These are phyloP conservation scores for Baccha elongata DNA, from an alignment of 2,888 invertebrate genomes.

Conservation along the genomic window DNA sequence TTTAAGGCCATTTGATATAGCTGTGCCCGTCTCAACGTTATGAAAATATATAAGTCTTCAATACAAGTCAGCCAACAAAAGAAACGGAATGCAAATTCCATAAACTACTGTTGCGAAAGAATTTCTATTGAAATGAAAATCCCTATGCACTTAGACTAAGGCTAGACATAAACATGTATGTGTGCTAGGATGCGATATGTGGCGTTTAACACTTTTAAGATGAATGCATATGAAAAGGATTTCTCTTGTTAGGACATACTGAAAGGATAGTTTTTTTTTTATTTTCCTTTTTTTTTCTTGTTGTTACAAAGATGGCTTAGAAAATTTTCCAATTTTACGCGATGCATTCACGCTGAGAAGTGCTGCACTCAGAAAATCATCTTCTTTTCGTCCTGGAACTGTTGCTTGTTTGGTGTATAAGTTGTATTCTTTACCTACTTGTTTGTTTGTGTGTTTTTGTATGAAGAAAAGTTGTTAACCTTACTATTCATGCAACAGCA, in stretches of 20 bases:
- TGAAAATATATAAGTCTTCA: constrained; percentile 13
- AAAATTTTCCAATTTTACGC: constrained; percentile 68
- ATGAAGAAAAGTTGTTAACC: constrained; percentile 65
- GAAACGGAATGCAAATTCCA: constrained; percentile 27
- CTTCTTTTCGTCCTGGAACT: constrained; percentile 51
- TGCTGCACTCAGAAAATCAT: constrained; percentile 28
- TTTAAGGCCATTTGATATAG: constrained; percentile 17
- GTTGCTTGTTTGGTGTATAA: constrained; percentile 45
- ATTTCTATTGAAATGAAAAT: constrained; percentile 43
- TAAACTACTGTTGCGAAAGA: constrained; percentile 36
- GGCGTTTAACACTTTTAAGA: constrained; percentile 39
- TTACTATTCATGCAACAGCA: constrained; percentile 33
- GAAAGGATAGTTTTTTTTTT: constrained; percentile 3
- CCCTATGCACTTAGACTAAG: constrained; percentile 11
- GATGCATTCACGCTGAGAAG: constrained; percentile 56
- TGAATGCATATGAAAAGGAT: constrained; percentile 53
- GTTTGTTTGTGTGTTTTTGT: constrained; percentile 9
- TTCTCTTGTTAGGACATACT: constrained; percentile 22
- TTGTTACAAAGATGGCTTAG: not conserved
- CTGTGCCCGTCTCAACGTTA: not conserved
- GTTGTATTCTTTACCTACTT: constrained; percentile 1
- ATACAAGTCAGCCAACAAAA: constrained; percentile 30
- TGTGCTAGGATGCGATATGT: constrained; percentile 14
- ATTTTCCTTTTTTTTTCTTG: constrained; percentile 12
- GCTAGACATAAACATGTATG: constrained; percentile 28